Percentiles rank a stretch among this genome's conserved stretches.
Conservation (phyloP, 2,888 invertebrate species). For the Drosophila melanosoma region DNA sequence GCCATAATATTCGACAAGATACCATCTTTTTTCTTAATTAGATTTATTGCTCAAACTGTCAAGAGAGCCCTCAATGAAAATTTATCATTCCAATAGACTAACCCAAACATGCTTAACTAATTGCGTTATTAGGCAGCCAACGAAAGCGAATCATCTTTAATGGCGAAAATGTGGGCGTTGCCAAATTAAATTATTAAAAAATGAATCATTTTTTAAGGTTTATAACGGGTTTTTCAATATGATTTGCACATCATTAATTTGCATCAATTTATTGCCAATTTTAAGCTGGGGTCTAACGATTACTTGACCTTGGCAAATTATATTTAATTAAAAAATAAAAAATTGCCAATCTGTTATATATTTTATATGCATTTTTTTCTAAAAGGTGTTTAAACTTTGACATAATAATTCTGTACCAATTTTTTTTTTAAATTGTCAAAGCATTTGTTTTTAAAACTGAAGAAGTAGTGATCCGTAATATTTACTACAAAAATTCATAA, state of each 20-base stretch:
- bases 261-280: constrained; percentile 24
- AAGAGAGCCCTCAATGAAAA: constrained; percentile 64
- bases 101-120: constrained; percentile 33
- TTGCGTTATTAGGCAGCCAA: constrained; percentile 9
- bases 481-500: not conserved
- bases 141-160: constrained; percentile 49
- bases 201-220: constrained; percentile 51
- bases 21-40: constrained; percentile 60
- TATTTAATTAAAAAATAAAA: not conserved
- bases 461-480: not conserved
- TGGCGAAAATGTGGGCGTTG: constrained; percentile 22
- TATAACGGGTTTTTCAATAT: constrained; percentile 26
- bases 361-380: not conserved
- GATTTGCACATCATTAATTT: constrained; percentile 39
- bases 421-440: not conserved
- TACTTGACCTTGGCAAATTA: constrained; percentile 44
- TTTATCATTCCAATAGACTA: constrained; percentile 60
- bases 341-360: not conserved
- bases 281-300: constrained; percentile 12
- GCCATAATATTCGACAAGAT: constrained; percentile 45
- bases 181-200: constrained; percentile 35
- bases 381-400: not conserved
- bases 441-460: not conserved
- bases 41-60: constrained; percentile 77
- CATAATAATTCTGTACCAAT: not conserved